Evolutionary conservation across 1,140 invertebrate species (phyloP).

Genomic region (Bombyx mori): DNA sequence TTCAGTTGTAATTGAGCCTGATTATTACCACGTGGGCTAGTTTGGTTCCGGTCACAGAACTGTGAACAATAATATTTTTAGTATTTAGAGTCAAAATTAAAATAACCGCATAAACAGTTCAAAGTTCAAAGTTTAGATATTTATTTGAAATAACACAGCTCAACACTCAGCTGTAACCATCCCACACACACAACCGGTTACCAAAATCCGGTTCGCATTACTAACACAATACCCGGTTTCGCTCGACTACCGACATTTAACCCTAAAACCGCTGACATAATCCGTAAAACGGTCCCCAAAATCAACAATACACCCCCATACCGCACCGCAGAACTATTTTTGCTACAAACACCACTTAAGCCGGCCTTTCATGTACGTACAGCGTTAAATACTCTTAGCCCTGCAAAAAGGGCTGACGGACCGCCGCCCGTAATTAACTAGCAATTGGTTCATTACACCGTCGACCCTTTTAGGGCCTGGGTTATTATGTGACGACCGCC

Average conservation of each 20-base stretch:
- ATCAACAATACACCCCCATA: neutral
- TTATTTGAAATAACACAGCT: no score
- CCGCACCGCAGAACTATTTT: constrained; percentile 6
- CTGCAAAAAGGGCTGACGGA: constrained; percentile 10
- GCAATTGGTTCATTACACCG: constrained; percentile 24
- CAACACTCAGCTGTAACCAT: no score
- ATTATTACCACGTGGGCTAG: no score
- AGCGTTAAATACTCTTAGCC: constrained; percentile 8
- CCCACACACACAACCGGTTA: no score
- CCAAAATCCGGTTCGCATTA: no score
- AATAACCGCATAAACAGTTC: no score
- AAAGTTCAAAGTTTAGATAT: no score
- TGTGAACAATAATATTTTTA: no score
- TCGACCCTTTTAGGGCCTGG: constrained; percentile 18
- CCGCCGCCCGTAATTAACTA: constrained; percentile 22
- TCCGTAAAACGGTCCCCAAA: neutral
- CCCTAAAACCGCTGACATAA: neutral
- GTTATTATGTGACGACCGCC: constrained; percentile 22
- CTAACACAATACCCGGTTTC: no score
- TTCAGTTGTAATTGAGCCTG: no score
- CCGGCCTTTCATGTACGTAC: constrained; percentile 1
- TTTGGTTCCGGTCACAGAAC: no score
- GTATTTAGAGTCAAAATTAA: no score
- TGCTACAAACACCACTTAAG: constrained; percentile 1
- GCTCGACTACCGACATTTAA: neutral